Percentiles rank a stretch among this genome's conserved stretches.
These are phyloP conservation scores for Amphiura filiformis DNA, from an alignment of 35 echinoderm and acorn worm species.

Conservation along the genomic window DNA sequence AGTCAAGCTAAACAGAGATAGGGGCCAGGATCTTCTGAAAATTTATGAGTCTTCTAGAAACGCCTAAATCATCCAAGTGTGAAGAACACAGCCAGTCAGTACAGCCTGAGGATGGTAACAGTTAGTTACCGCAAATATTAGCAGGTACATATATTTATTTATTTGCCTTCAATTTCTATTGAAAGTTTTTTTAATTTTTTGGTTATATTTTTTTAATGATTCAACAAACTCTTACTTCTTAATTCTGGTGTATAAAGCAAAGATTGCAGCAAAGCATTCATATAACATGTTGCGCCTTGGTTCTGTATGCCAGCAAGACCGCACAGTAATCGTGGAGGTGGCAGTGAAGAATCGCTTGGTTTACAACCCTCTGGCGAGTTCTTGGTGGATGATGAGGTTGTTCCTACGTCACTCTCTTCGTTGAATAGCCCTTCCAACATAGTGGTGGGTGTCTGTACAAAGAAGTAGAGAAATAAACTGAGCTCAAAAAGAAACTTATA, in stretches of 20 bases:
- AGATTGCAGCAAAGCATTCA: constrained; percentile 87
- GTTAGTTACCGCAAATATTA: too few species aligned
- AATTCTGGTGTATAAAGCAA: constrained; percentile 91
- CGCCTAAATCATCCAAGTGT: neutral
- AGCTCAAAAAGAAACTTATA: too few species aligned
- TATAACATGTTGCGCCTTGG: constrained; percentile 88
- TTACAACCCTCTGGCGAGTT: neutral
- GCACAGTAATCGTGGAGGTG: constrained; percentile 22
- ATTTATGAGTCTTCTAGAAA: too few species aligned
- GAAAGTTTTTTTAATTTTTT: too few species aligned
- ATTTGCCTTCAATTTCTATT: too few species aligned
- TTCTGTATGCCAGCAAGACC: constrained; percentile 89
- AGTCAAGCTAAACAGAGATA: too few species aligned
- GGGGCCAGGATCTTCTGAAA: too few species aligned
- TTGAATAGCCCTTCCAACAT: constrained; percentile 59
- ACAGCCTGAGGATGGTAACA: neutral
- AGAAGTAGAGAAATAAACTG: too few species aligned
- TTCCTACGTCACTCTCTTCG: neutral
- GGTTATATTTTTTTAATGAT: too few species aligned
- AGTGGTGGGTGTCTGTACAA: too few species aligned
- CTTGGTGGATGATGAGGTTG: neutral
- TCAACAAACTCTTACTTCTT: constrained; percentile 82
- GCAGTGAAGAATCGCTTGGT: constrained; percentile 18
- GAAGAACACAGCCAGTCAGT: too few species aligned
- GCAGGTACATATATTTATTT: too few species aligned